Evolutionary conservation across 2,888 invertebrate genomes (phyloP), one percentile per base, ranked within the genome.

Genomic region (Philereme transversata): DNA sequence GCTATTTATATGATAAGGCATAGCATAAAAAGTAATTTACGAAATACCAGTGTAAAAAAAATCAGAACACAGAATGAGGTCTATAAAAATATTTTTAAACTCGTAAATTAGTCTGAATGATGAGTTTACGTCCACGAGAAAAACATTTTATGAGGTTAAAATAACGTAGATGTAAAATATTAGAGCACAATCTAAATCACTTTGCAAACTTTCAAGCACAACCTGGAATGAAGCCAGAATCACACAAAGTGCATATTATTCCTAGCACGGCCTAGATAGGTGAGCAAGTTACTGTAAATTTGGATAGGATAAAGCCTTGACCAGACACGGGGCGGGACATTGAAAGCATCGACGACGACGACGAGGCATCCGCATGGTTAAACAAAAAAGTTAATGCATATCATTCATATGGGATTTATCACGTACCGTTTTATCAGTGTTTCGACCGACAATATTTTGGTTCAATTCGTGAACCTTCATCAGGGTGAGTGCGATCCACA

Each of bases 221-320:
- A 22, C 10, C 38, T 59, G 63, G 59, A 59, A 56, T 59, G 46
- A 38, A 55, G 63, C 59, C 63, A 63, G 59, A 41, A 56, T 46
- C 52, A 52, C 48, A 62, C 58, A 56, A 62, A 59, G 59, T 59
- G 53, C 49, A 51, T 49, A 63, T 50, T 61, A 57, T 63, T 56
- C 59, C 45, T 43, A 59, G 52, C 45, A 52, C 56, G 56, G 41
- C 55, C 52, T 52, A 59, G 59, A 63, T 63, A 49, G 45, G 55
- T 59, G 56, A 56, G 56, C 52, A 56, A 59, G 56, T 63, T 59
- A 56, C 55, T 55, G 46, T 50, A 57, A 51, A 51, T 63, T 63
- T 58, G 51, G 51, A 47, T 51, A 34, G 60, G 7, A 43, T 54
- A 51, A 62, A 35, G 47, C 56, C 47, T 51, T 34, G 8, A 5